Percentiles rank a stretch among this genome's conserved stretches.
phyloP scores from a whole-genome alignment of 2,113 vertebrate genomes.

The Craseonycteris thonglongyai region DNA sequence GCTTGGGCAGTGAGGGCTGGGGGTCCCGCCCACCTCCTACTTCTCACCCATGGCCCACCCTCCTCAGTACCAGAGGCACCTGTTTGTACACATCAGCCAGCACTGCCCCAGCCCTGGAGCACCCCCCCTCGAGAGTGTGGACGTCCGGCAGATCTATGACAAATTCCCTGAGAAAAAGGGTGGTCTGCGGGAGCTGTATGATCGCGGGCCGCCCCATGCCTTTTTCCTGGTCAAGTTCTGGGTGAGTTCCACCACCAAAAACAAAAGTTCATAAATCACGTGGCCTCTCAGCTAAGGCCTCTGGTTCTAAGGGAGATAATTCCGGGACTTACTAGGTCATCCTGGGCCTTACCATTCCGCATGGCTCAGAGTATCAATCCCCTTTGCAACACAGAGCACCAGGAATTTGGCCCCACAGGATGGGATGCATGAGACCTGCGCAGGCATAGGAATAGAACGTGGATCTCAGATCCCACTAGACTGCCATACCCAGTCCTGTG shows the following conservation, averaged over 20 bases:
- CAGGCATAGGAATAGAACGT: neutral
- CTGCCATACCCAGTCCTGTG: neutral
- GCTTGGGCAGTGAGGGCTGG: neutral
- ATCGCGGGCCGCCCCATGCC: conserved; percentile 76
- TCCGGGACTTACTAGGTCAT: neutral
- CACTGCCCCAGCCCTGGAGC: conserved; percentile 67
- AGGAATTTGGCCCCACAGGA: neutral
- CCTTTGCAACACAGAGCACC: neutral
- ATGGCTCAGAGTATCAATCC: neutral
- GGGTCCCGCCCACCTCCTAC: neutral
- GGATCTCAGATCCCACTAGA: neutral
- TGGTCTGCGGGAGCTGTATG: conserved; percentile 77
- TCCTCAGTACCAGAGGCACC: conserved; percentile 76
- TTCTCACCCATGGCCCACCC: neutral
- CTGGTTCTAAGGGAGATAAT: neutral
- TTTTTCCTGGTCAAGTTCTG: conserved; percentile 82
- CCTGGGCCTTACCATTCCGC: neutral
- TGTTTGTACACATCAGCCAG: conserved; percentile 78
- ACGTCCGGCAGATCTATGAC: conserved; percentile 69
- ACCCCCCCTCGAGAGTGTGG: conserved; percentile 70
- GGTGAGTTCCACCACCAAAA: conserved; percentile 60
- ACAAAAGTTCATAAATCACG: neutral
- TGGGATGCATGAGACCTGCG: neutral
- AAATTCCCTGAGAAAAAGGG: conserved; percentile 76
- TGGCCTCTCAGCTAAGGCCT: neutral